Evolutionary conservation across 2,113 vertebrate genomes (phyloP), one percentile per base, ranked within the genome.

Genomic region (Xiphophorus hellerii): DNA sequence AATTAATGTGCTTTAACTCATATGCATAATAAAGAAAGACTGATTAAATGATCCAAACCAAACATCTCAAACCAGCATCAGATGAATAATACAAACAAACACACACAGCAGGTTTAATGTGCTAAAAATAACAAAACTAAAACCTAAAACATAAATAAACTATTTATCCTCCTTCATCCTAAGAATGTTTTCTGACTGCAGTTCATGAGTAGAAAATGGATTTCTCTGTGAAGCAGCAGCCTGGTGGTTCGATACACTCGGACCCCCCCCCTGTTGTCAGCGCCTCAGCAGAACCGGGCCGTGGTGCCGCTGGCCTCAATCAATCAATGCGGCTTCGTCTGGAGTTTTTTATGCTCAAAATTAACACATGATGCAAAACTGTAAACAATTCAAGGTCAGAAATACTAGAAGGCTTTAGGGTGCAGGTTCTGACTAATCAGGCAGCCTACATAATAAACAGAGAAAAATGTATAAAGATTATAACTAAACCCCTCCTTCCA

Each of bases 391-490:
- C 58, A 29, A 6, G 54, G 29, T 37, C 62, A 37, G 25, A 7
- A 78, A 48, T 64, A 37, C 60, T 9, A 2, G 4, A n/a, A 76
- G 54, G 28, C 31, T 9, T 62, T 2, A 60, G 44, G 61, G 66
- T 3, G 12, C 33, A n/a, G 5, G n/a, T 85, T 69, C 20, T 54
- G 78, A 8, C 44, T 28, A 22, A 65, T 33, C 37, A 0, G 54
- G 58, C 28, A 30, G 20, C 31, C 58, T 62, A 27, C 74, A 82
- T 70, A 44, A 66, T 35, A 15, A 37, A 25, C 62, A 75, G 51
- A 68, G 42, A 44, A 14, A 9, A 69, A 54, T 44, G 44, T 44
- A 70, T 84, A 30, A 85, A 79, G 84, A 81, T 84, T 69, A 85
- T 66, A 31, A 30, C 35, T 20, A 70, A 29, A 29, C 29, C n/a